Evolutionary conservation across 2,113 vertebrate species (phyloP).

Genomic region (Pionites leucogaster): DNA sequence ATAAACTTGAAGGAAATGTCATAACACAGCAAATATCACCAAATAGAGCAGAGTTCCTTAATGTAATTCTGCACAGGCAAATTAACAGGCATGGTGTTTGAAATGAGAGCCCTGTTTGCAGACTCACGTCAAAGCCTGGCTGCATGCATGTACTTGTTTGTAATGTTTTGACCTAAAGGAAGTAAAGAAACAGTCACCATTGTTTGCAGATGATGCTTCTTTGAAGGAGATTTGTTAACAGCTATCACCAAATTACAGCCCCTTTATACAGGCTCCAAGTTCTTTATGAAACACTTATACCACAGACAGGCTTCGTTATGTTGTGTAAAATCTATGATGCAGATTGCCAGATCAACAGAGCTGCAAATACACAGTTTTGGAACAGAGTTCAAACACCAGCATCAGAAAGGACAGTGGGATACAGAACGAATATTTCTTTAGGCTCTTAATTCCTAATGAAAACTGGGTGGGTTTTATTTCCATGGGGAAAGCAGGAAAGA

Average conservation of each 20-base stretch:
- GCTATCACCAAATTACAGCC: not conserved
- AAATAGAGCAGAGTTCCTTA: not conserved
- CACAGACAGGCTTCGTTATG: not conserved
- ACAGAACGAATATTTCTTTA: not conserved
- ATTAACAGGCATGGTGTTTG: not conserved
- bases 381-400: not conserved
- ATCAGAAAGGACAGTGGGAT: not conserved
- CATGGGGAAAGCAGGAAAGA: not conserved
- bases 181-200: not conserved
- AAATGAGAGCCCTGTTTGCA: not conserved
- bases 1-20: not conserved
- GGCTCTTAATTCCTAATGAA: not conserved
- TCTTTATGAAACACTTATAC: not conserved
- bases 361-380: not conserved
- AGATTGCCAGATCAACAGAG: not conserved
- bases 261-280: not conserved
- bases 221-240: not conserved
- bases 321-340: accelerated
- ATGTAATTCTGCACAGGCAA: not conserved
- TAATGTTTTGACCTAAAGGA: not conserved
- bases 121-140: not conserved
- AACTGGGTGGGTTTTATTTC: not conserved
- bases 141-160: not conserved
- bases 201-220: not conserved
- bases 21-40: not conserved